Conservation (phyloP, 2,113 vertebrate genomes). For the Paraplagusia blochii region DNA sequence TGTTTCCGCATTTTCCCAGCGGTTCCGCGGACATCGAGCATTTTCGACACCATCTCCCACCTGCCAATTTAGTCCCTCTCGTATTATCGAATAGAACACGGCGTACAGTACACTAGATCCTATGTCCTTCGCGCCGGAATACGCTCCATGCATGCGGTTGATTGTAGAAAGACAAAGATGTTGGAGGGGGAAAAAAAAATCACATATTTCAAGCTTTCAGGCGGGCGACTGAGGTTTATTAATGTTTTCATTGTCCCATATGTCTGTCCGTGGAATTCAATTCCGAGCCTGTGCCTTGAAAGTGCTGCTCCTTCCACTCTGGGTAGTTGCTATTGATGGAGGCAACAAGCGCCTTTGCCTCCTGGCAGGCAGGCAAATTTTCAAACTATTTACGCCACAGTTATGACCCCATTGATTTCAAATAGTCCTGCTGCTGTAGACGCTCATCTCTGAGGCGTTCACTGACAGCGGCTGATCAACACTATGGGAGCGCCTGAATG, state of each 20-base stretch:
- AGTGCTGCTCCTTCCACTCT: conserved; percentile 52
- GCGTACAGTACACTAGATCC: conserved; percentile 46
- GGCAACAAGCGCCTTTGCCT: conserved; percentile 55
- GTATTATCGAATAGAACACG: conserved; percentile 47
- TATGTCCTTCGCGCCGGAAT: conserved; percentile 36
- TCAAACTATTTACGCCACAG: conserved; percentile 66
- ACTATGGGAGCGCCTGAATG: conserved; percentile 38
- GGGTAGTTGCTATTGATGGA: conserved; percentile 60
- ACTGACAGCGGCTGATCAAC: conserved; percentile 54
- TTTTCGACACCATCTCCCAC: conserved; percentile 42
- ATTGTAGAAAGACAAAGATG: conserved; percentile 34
- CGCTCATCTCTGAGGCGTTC: conserved; percentile 57
- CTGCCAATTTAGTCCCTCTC: conserved; percentile 43
- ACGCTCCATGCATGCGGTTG: conserved; percentile 34
- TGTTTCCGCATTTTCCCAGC: conserved; percentile 22
- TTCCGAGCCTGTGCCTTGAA: conserved; percentile 46
- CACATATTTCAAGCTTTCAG: conserved; percentile 51
- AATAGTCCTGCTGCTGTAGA: conserved; percentile 45
- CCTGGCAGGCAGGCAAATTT: conserved; percentile 55
- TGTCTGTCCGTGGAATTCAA: conserved; percentile 64
- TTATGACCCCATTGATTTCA: conserved; percentile 68
- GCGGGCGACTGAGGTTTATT: conserved; percentile 58
- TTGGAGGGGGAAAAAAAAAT: conserved; percentile 24
- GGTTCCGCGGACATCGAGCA: conserved; percentile 22
- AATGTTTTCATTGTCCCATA: conserved; percentile 66